phyloP scores from a whole-genome alignment of 2,113 vertebrate genomes.

The Silurus asotus region DNA sequence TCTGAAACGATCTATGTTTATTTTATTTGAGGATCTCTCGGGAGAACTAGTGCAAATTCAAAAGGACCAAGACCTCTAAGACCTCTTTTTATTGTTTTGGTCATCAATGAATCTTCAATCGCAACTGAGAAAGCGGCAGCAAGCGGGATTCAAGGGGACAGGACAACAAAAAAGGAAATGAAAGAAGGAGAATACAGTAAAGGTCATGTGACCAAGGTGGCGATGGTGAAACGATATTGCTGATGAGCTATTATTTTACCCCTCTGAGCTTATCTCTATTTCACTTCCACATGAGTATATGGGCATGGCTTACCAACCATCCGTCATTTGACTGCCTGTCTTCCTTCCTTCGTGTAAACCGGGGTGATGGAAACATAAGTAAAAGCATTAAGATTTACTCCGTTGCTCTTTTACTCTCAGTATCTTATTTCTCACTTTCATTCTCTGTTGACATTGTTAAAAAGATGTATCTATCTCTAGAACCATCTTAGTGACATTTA shows the following conservation, averaged over 20 bases:
- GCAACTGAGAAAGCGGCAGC: background rate
- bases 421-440: background rate
- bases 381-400: slow-evolving; percentile 51
- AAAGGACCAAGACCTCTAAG: background rate
- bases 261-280: slow-evolving; percentile 57
- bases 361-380: slow-evolving; percentile 41
- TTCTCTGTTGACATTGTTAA: background rate
- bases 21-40: background rate
- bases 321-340: slow-evolving; percentile 46
- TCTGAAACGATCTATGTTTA: background rate
- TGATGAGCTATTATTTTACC: slow-evolving; percentile 67
- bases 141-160: slow-evolving; percentile 26
- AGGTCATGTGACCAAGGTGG: slow-evolving; percentile 57
- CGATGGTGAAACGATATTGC: slow-evolving; percentile 62
- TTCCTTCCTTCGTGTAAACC: slow-evolving; percentile 43
- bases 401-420: background rate
- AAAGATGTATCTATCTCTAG: slow-evolving; percentile 11
- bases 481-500: background rate
- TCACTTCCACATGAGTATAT: slow-evolving; percentile 52
- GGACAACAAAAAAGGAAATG: slow-evolving; percentile 11
- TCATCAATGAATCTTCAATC: background rate
- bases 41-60: background rate
- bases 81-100: background rate
- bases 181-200: slow-evolving; percentile 52
- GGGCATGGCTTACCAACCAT: slow-evolving; percentile 44